Base-by-base conservation (phyloP, 2,888 invertebrate genomes). In the Heliconius charithonia region DNA sequence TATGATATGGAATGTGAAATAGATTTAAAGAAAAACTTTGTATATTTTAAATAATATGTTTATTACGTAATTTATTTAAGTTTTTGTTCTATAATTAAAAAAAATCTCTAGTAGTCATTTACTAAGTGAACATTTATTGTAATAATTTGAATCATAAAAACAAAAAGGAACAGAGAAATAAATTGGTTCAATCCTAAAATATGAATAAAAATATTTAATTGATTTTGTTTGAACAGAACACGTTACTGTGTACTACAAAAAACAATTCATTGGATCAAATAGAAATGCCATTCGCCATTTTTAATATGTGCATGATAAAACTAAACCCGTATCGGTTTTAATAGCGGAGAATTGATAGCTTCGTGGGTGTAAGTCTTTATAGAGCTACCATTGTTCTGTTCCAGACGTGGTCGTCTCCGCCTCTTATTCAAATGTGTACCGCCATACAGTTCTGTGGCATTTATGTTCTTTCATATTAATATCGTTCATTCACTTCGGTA, bases 351-450 rank as follows among this genome's bases (percentile, higher is more conserved):
- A 79, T 66, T 73, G 19, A 76, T 59, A 59, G 59, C 45, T 32
- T 72, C 72, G 79, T 79, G 62, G 76, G 79, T 72, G 76, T 73
- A 45, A 76, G 66, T 66, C 56, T 65, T 76, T 51, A 16, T 71
- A 27, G 32, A 59, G 56, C 72, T 72, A 62, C 76, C 62, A 79
- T 79, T 79, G 79, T 79, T 79, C 76, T 59, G 45, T 45, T 41
- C 27, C 13, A 62, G 79, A 76, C 76, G 76, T 79, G 79, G 76
- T 62, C 6, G 66, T 32, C 41, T 59, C 76, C 72, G 67, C 79
- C 72, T 73, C 19, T 51, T 78, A 76, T 79, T 72, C 56, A 76
- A 73, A 73, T 79, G 72, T 63, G 32, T 56, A 76, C 59, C 75
- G 51, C 76, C 25, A 27, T 72, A 71, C 73, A 63, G 41, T 66